phyloP scores from a whole-genome alignment of 2,797 vertebrate species.

The Ara ararauna region DNA sequence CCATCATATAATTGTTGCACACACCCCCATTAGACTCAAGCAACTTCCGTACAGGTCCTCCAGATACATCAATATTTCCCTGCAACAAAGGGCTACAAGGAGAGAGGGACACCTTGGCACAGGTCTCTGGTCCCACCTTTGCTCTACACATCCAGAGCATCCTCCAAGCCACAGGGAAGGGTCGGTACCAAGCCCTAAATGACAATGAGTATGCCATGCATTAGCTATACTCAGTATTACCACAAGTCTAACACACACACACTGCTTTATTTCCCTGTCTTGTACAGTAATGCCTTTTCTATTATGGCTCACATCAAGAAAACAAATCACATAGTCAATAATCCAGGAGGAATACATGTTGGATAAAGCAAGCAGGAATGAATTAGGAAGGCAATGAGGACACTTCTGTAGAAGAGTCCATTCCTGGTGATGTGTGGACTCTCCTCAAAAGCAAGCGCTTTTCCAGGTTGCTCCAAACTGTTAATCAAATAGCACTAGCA shows the following conservation, averaged over 20 bases:
- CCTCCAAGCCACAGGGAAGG: neutral
- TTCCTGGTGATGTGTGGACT: conserved; percentile 3
- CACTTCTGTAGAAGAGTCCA: neutral
- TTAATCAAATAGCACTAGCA: neutral
- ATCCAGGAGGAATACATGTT: neutral
- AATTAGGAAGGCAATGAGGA: neutral
- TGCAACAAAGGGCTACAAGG: neutral
- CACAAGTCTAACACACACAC: neutral
- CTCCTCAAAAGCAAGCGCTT: neutral
- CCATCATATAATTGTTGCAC: neutral
- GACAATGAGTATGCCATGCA: neutral
- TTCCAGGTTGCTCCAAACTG: neutral
- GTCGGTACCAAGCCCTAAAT: neutral
- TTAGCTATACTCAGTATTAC: neutral
- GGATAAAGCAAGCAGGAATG: neutral
- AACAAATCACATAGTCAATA: conserved; percentile 34
- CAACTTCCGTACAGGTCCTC: neutral
- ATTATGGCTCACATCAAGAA: neutral
- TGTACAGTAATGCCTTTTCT: neutral
- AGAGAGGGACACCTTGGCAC: neutral
- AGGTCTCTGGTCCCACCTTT: neutral
- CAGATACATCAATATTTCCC: no score
- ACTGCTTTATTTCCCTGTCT: neutral
- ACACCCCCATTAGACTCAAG: neutral
- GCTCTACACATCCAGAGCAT: neutral